Evolutionary conservation across 2,113 vertebrate genomes (phyloP).

Genomic region (Gorsachius goisagi): DNA sequence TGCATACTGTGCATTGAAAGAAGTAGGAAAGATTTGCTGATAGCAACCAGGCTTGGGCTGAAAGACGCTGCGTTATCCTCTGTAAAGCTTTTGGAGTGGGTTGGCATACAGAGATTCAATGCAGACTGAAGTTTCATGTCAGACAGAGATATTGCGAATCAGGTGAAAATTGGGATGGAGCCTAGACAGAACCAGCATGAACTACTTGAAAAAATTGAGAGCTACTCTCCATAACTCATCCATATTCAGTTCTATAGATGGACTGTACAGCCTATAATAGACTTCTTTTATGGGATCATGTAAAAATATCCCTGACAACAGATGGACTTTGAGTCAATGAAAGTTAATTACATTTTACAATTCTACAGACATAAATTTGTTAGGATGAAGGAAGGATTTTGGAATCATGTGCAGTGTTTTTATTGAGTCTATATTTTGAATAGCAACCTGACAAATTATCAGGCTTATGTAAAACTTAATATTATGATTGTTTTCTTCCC

Average conservation of each 20-base stretch:
- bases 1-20: background rate
- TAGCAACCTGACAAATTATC: background rate
- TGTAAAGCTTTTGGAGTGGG: background rate
- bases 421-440: background rate
- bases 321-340: background rate
- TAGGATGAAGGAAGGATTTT: background rate
- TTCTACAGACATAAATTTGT: background rate
- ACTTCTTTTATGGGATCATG: background rate
- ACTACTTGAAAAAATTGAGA: background rate
- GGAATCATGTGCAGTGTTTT: background rate
- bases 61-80: background rate
- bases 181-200: background rate
- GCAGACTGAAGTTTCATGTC: background rate
- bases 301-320: slow-evolving; percentile 36
- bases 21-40: background rate
- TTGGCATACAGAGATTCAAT: background rate
- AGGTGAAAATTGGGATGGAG: background rate
- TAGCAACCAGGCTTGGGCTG: background rate
- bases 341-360: background rate
- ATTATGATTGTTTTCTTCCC: background rate
- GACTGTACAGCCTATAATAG: background rate
- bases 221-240: background rate
- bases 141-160: background rate
- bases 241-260: background rate
- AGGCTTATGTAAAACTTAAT: background rate